Evolutionary conservation across 35 echinoderm and acorn worm species (phyloP), one percentile per base, ranked within the genome.

Genomic region (Nesometra sesokonis): DNA sequence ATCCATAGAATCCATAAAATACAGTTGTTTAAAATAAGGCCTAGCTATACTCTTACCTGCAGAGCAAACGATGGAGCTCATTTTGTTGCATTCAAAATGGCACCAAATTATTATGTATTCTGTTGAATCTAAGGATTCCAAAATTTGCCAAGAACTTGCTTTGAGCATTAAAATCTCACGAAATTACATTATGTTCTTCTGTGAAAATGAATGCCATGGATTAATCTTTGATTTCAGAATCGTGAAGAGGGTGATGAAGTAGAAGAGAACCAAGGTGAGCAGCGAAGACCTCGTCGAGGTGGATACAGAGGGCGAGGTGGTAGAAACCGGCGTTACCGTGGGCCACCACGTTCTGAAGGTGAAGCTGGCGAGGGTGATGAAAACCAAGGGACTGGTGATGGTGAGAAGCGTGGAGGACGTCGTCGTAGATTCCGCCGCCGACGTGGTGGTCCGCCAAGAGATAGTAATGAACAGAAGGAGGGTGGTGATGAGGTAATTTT

Each of bases 341-440:
- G 52, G 23, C 52, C 52, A 67, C 52, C 52, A 27, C 52, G 52
- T 67, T 13, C 52, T 3, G 52, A 67, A 17, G 52, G 33, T 39
- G n/a, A 83, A 36, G 81, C 17, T 83, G 81, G 35, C 23, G 81
- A 39, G 3, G 85, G 13, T 36, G 27, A 84, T 34, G 43, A 35
- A 77, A 34, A 84, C 29, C 43, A 37, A 37, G 34, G 32, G 0
- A 35, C 32, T 5, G 33, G 11, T 33, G 34, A 86, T 2, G 84
- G 79, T 36, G 78, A 88, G 35, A 67, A 47, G 52, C 52, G 52
- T 46, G 35, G 19, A 0, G 31, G 67, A 34, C 37, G 77, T 32
- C 88, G 34, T 23, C 82, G 89, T 29, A 17, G 35, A 35, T 38
- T 80, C 33, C 89, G 89, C 19, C 88, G 89, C 29, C 95, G 84